phyloP scores from a whole-genome alignment of 2,113 vertebrate species.

The Xenus cinereus region DNA sequence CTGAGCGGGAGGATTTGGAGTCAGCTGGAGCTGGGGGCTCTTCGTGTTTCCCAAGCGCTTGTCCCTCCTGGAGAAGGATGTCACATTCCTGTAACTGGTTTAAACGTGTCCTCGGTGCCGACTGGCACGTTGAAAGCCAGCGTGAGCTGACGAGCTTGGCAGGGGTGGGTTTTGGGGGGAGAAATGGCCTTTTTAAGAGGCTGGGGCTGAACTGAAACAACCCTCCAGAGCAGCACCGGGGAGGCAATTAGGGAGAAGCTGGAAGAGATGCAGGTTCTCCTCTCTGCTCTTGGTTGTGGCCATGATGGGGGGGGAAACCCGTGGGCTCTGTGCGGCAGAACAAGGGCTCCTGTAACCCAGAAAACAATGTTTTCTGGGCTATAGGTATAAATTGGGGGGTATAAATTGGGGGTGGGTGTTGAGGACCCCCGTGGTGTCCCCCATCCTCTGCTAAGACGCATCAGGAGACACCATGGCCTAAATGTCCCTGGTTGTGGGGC shows the following conservation, averaged over 20 bases:
- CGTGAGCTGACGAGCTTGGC: background rate
- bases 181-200: background rate
- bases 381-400: background rate
- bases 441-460: background rate
- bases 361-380: too few relatives aligned
- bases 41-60: background rate
- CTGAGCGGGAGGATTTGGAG: background rate
- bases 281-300: background rate
- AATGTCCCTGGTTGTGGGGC: accelerated
- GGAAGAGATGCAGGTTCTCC: background rate
- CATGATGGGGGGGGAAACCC: accelerated
- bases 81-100: background rate
- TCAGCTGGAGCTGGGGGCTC: background rate
- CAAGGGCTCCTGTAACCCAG: background rate
- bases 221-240: background rate
- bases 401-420: accelerated
- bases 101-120: background rate
- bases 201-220: background rate
- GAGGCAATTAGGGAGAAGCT: background rate
- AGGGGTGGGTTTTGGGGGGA: background rate
- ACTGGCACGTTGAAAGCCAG: background rate
- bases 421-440: background rate
- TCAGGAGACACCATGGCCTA: accelerated
- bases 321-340: background rate
- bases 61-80: background rate